Conservation (phyloP, 2,797 vertebrate genomes). For the Pseudochromis fuscus region DNA sequence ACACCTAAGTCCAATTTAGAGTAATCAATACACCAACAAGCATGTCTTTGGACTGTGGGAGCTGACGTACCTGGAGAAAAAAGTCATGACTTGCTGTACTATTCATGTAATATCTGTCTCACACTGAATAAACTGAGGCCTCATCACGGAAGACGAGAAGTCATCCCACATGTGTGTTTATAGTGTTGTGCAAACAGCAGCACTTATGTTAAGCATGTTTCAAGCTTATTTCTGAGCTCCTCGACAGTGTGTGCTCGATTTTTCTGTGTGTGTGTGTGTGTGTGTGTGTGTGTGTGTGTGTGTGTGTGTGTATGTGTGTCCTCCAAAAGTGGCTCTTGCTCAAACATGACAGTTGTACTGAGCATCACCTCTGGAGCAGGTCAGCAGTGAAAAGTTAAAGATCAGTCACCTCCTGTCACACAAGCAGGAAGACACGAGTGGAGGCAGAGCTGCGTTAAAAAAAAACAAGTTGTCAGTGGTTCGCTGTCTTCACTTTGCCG, state of each 20-base stretch:
- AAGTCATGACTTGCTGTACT: slow-evolving; percentile 20
- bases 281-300: slow-evolving; percentile 43
- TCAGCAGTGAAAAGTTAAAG: slow-evolving; percentile 38
- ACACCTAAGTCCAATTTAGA: too few relatives aligned
- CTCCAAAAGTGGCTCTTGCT: slow-evolving; percentile 19
- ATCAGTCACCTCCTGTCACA: slow-evolving; percentile 29
- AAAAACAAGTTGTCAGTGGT: background rate
- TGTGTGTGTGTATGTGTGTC: slow-evolving; percentile 12
- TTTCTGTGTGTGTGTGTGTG: slow-evolving; percentile 2
- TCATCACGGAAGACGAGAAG: slow-evolving; percentile 33
- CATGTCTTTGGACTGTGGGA: too few relatives aligned
- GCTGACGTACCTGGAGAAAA: too few relatives aligned
- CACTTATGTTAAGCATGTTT: slow-evolving; percentile 25
- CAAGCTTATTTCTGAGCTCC: slow-evolving; percentile 47
- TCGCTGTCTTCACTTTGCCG: slow-evolving; percentile 6
- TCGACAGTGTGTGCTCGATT: slow-evolving; percentile 33
- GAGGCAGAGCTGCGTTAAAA: slow-evolving; percentile 22
- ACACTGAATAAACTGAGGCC: slow-evolving; percentile 39
- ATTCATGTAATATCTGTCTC: slow-evolving; percentile 35
- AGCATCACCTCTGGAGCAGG: slow-evolving; percentile 35
- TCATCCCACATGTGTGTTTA: slow-evolving; percentile 47
- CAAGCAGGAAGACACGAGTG: slow-evolving; percentile 2
- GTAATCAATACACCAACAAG: too few relatives aligned
- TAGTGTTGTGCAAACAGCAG: slow-evolving; percentile 38
- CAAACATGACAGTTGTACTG: slow-evolving; percentile 9